Percentiles rank a stretch among this genome's conserved stretches.
Evolutionary conservation across 2,888 invertebrate species (phyloP).

Genomic region (Thymelicus acteon): DNA sequence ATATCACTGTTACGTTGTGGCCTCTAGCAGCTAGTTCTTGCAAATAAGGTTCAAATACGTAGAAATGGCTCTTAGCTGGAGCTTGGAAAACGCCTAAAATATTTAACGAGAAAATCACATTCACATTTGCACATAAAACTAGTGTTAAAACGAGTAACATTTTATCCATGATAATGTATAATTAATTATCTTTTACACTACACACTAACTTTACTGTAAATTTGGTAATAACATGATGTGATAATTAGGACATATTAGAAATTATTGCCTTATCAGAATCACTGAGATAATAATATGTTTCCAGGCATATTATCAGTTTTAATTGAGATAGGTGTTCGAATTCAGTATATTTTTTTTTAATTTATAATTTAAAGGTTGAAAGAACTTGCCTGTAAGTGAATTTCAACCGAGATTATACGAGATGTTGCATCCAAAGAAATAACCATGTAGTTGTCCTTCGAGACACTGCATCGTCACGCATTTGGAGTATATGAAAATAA

Average conservation of each 20-base stretch:
- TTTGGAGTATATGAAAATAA: no score
- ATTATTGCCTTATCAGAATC: neutral
- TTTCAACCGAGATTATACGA: no score
- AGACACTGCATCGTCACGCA: no score
- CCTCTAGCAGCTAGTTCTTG: constrained; percentile 81
- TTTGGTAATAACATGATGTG: neutral
- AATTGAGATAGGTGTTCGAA: no score
- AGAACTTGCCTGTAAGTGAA: no score
- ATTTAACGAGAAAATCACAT: constrained; percentile 46
- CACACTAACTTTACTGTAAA: neutral
- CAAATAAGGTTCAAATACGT: constrained; percentile 82
- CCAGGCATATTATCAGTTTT: no score
- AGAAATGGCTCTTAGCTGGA: constrained; percentile 86
- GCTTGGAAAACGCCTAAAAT: constrained; percentile 86
- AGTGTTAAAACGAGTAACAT: constrained; percentile 7
- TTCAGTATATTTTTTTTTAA: no score
- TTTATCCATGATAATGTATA: constrained; percentile 4
- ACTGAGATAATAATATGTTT: no score
- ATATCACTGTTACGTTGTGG: constrained; percentile 85
- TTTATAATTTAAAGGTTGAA: no score
- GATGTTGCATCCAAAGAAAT: no score
- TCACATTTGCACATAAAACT: constrained; percentile 32
- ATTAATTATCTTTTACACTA: constrained; percentile 5
- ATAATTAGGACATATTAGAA: neutral
- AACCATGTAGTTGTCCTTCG: no score